Conservation (phyloP, 2,797 vertebrate genomes). For the Hydrocynus forskahlii region DNA sequence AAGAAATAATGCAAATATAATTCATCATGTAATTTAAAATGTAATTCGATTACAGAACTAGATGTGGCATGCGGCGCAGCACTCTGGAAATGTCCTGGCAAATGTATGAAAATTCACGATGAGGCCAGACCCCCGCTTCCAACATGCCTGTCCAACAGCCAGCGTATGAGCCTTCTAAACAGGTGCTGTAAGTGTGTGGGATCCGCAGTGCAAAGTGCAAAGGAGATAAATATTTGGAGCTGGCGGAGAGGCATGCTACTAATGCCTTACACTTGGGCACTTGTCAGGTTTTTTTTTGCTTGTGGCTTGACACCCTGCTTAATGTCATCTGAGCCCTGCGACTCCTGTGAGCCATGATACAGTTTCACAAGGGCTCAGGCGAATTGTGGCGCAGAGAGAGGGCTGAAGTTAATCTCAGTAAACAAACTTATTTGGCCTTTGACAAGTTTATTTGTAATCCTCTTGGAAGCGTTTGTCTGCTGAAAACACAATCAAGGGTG, state of each 20-base stretch:
- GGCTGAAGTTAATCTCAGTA: conserved; percentile 57
- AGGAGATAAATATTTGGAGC: conserved; percentile 65
- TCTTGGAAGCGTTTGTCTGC: conserved; percentile 44
- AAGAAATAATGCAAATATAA: too few species aligned
- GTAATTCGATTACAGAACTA: background rate
- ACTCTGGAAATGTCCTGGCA: background rate
- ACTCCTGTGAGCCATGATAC: conserved; percentile 13
- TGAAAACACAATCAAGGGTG: conserved; percentile 64
- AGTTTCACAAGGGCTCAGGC: conserved; percentile 34
- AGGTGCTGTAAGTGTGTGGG: conserved; percentile 60
- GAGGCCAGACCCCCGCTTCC: conserved; percentile 19
- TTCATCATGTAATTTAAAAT: too few species aligned
- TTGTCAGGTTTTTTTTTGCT: conserved; percentile 53
- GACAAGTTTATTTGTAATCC: conserved; percentile 52
- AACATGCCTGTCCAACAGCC: conserved; percentile 49
- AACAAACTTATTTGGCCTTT: conserved; percentile 52
- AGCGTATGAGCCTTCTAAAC: conserved; percentile 61
- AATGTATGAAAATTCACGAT: background rate
- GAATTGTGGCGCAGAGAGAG: conserved; percentile 15
- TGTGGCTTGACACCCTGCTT: conserved; percentile 53
- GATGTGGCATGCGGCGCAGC: background rate
- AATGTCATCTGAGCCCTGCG: conserved; percentile 45
- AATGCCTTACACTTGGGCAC: conserved; percentile 63
- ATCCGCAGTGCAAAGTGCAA: conserved; percentile 57
- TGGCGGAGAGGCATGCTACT: conserved; percentile 62